Percentiles rank a stretch among this genome's conserved stretches.
Conservation (phyloP, 1,140 invertebrate genomes). For the Brachionus rubens region DNA sequence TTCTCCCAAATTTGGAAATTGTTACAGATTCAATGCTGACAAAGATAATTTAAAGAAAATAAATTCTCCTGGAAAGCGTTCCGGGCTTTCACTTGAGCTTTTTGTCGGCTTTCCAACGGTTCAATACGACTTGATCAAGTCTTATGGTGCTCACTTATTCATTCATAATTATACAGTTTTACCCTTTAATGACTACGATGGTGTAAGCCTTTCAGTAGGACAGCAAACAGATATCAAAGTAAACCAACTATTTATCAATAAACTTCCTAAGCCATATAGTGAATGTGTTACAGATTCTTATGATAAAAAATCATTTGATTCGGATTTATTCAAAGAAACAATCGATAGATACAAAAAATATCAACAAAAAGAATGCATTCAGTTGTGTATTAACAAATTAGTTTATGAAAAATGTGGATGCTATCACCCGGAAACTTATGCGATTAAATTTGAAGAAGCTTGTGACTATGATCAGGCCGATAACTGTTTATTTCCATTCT, state of each 20-base stretch:
- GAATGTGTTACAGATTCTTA: background rate
- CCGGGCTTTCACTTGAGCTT: background rate
- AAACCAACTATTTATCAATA: background rate
- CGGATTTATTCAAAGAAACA: slow-evolving; percentile 9
- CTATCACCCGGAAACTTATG: background rate
- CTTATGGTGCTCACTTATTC: slow-evolving; percentile 4
- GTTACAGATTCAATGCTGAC: background rate
- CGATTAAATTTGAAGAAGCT: background rate
- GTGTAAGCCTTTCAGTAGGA: background rate
- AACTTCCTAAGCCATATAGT: background rate
- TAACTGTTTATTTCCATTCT: background rate
- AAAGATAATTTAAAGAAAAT: background rate
- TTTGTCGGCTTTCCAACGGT: background rate
- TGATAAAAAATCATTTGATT: background rate
- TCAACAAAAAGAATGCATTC: slow-evolving; percentile 4
- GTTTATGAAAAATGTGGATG: background rate
- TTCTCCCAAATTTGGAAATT: background rate
- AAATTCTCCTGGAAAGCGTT: background rate
- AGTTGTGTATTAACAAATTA: background rate
- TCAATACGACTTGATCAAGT: background rate
- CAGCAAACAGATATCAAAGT: slow-evolving; percentile 17
- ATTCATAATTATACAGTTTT: background rate
- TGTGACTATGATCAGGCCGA: background rate
- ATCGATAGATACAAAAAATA: background rate
- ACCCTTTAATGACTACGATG: background rate